A percentile compares a stretch with the other conserved stretches of the same genome.
Conservation (phyloP, 2,113 vertebrate species). For the Scortum barcoo region DNA sequence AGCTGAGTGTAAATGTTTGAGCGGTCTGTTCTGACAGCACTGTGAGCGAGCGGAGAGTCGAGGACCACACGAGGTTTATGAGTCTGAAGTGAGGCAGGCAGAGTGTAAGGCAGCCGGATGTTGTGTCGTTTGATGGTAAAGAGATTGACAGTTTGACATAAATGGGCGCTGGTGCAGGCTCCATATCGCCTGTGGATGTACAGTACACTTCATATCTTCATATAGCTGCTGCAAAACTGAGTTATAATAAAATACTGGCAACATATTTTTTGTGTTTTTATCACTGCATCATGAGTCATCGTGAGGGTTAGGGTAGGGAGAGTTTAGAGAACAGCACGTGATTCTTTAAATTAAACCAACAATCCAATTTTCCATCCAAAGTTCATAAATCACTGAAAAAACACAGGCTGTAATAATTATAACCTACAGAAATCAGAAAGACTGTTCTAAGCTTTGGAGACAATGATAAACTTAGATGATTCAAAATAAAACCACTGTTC, state of each 20-base stretch:
- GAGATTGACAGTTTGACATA: slow-evolving; percentile 42
- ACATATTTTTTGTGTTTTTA: not conserved
- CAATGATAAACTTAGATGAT: not conserved
- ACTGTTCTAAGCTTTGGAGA: not conserved
- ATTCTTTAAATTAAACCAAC: not conserved
- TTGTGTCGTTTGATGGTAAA: not conserved
- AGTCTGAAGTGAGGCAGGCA: not conserved
- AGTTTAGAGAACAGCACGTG: not conserved
- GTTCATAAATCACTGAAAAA: not conserved
- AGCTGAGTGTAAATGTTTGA: slow-evolving; percentile 24
- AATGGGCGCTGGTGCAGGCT: slow-evolving; percentile 31
- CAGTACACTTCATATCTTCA: not conserved
- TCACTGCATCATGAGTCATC: not conserved
- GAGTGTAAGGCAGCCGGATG: not conserved
- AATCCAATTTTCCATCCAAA: not conserved
- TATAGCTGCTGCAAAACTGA: not conserved
- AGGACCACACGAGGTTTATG: not conserved
- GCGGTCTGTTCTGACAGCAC: not conserved
- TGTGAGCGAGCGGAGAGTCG: not conserved
- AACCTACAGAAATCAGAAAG: not conserved
- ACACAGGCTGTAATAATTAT: not conserved
- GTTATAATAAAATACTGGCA: not conserved
- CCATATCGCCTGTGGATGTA: not conserved
- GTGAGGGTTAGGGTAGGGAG: too few relatives aligned
- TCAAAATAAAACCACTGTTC: slow-evolving; percentile 8